Conservation (phyloP, 2,888 invertebrate species). For the Protonemura montana region DNA sequence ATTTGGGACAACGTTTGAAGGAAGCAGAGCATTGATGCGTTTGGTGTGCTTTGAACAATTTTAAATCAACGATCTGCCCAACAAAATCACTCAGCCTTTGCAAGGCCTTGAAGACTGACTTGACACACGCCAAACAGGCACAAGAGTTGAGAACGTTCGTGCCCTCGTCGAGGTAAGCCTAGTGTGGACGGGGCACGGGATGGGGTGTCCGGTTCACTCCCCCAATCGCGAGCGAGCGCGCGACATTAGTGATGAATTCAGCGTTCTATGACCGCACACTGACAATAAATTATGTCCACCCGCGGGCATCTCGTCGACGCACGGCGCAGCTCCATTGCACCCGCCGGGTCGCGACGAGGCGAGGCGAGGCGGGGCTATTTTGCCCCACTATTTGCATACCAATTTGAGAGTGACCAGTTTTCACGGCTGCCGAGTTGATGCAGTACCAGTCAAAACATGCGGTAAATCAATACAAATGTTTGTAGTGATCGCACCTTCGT, state of each 20-base stretch:
- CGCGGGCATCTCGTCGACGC: not conserved
- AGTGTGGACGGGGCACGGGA: not conserved
- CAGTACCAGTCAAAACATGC: not conserved
- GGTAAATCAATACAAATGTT: not conserved
- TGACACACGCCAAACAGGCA: no score
- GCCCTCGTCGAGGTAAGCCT: not conserved
- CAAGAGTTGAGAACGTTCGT: no score
- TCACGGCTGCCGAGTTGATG: not conserved
- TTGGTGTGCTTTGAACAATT: no score
- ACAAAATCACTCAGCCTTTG: no score
- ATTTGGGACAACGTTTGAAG: no score
- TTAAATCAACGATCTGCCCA: no score
- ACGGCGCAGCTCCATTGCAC: not conserved
- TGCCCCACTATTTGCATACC: not conserved
- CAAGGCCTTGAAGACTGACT: no score
- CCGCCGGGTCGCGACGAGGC: not conserved
- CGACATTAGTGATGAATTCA: not conserved
- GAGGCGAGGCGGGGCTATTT: no score
- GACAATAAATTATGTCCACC: conserved; percentile 21
- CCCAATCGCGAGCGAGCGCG: not conserved
- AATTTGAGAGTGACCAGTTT: not conserved
- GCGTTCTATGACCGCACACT: not conserved
- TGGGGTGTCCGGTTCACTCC: no score
- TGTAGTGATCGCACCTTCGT: not conserved
- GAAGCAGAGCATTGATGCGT: no score